Percentiles rank a stretch among this genome's conserved stretches.
Evolutionary conservation across 2,113 vertebrate species (phyloP).

Genomic region (Gymnogyps californianus): DNA sequence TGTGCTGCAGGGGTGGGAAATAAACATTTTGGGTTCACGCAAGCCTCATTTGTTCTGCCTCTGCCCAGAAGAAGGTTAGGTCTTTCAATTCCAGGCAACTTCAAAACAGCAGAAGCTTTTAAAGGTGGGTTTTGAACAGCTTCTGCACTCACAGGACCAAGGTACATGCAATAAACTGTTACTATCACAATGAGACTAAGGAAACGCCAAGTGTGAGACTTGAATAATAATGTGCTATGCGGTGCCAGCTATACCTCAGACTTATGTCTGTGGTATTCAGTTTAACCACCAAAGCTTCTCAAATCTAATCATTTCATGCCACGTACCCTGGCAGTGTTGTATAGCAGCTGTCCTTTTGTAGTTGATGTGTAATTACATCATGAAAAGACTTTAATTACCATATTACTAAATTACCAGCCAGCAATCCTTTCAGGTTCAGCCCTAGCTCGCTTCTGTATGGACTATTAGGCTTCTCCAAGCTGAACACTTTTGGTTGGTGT

Average conservation of each 20-base stretch:
- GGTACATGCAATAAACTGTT: conserved; percentile 32
- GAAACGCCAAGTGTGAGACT: conserved; percentile 7
- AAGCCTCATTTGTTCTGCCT: not conserved
- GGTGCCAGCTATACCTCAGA: conserved; percentile 52
- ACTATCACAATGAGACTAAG: conserved; percentile 34
- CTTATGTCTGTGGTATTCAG: conserved; percentile 61
- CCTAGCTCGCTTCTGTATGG: conserved; percentile 39
- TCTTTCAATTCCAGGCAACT: not conserved
- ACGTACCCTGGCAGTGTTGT: conserved; percentile 37
- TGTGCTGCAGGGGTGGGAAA: not conserved
- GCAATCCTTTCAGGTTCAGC: conserved; percentile 50
- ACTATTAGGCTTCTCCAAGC: conserved; percentile 26
- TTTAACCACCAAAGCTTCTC: conserved; percentile 57
- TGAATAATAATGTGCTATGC: conserved; percentile 46
- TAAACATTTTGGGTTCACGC: not conserved
- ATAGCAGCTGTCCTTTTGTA: conserved; percentile 46
- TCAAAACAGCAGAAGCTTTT: not conserved
- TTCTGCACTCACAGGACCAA: conserved; percentile 4
- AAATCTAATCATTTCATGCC: conserved; percentile 16
- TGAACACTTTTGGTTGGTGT: conserved; percentile 25
- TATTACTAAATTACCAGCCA: conserved; percentile 60
- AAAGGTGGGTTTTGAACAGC: not conserved
- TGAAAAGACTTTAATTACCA: conserved; percentile 58
- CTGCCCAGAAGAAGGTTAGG: not conserved
- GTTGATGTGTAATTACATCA: conserved; percentile 40